These are phyloP conservation scores for Troilus luridus DNA, from an alignment of 2,888 invertebrate species.

Conservation along the genomic window DNA sequence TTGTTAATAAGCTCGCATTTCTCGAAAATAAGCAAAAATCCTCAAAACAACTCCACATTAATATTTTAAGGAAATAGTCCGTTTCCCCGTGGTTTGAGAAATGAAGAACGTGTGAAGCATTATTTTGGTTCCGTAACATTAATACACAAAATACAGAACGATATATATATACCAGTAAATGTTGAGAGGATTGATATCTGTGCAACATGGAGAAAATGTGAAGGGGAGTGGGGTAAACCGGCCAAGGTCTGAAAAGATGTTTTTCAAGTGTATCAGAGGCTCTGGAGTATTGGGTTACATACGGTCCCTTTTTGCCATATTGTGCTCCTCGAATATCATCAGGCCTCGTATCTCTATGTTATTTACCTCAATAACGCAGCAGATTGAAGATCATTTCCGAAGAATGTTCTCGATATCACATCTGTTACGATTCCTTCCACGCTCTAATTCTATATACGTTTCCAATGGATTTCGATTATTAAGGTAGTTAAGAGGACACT, in stretches of 20 bases:
- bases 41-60: too few species aligned
- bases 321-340: background rate
- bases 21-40: too few species aligned
- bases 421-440: background rate
- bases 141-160: too few species aligned
- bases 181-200: background rate
- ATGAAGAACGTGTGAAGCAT: too few species aligned
- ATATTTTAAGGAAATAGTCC: too few species aligned
- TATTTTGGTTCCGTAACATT: too few species aligned
- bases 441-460: background rate
- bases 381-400: background rate
- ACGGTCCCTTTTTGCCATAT: background rate
- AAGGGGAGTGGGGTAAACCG: background rate
- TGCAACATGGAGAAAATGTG: background rate
- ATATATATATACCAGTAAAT: too few species aligned
- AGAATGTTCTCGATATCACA: background rate
- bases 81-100: too few species aligned
- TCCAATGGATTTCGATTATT: background rate
- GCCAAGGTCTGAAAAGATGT: constrained; percentile 11
- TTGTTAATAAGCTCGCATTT: too few species aligned
- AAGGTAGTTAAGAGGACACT: background rate
- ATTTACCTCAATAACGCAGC: background rate
- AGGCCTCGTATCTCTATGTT: background rate
- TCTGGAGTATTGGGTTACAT: background rate
- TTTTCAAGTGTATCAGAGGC: background rate